Conservation (phyloP, 2,888 invertebrate species). For the Epiblema foenella region DNA sequence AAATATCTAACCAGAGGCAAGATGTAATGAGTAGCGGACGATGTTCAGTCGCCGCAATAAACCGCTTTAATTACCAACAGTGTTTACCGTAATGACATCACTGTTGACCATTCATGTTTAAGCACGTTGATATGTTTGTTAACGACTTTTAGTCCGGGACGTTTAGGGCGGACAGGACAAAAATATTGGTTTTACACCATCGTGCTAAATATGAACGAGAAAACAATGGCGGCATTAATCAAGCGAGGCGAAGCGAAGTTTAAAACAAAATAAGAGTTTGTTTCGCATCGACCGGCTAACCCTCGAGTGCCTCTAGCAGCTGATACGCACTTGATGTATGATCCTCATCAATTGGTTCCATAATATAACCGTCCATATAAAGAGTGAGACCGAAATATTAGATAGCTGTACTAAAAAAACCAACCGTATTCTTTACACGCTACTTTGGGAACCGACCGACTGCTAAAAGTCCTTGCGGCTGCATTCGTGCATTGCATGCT, state of each 20-base stretch:
- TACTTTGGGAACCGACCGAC: background rate
- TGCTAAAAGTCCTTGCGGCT: conserved; percentile 14
- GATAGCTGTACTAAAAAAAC: too few species aligned
- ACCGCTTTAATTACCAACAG: conserved; percentile 14
- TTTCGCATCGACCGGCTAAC: background rate
- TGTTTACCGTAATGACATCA: conserved; percentile 49
- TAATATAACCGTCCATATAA: background rate
- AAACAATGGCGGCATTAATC: conserved; percentile 22
- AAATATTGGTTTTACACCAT: conserved; percentile 33
- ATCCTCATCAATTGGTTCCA: background rate
- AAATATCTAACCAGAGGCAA: background rate
- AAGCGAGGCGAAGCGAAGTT: background rate
- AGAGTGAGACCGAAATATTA: background rate
- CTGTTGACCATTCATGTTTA: conserved; percentile 52
- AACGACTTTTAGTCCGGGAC: conserved; percentile 23
- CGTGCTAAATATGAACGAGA: conserved; percentile 7
- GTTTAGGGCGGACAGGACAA: conserved; percentile 28
- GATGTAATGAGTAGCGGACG: background rate
- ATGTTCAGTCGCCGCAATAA: conserved; percentile 18
- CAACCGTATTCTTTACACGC: too few species aligned
- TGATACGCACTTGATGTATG: background rate
- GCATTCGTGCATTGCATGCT: background rate
- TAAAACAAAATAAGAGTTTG: background rate
- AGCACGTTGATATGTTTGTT: conserved; percentile 47
- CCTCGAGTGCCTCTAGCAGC: background rate